phyloP scores from a whole-genome alignment of 2,113 vertebrate species.

The Scalopus aquaticus region DNA sequence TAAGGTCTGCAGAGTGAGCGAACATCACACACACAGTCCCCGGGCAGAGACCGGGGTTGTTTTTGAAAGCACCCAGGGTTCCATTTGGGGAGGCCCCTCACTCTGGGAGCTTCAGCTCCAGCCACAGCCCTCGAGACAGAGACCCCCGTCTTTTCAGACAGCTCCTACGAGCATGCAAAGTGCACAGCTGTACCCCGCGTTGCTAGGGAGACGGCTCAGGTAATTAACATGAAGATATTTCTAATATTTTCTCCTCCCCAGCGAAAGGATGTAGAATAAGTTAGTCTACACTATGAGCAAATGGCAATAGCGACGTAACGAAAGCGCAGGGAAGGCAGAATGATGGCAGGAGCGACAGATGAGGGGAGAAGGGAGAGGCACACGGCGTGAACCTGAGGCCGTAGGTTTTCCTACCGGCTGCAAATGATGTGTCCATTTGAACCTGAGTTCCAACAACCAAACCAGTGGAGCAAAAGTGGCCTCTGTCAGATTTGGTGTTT shows the following conservation, averaged over 20 bases:
- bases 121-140: background rate
- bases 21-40: background rate
- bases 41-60: background rate
- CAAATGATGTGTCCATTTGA: accelerated
- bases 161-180: background rate
- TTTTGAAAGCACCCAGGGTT: background rate
- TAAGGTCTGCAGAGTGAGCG: background rate
- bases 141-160: background rate
- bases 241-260: background rate
- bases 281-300: background rate
- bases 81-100: background rate
- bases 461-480: background rate
- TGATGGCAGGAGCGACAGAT: accelerated
- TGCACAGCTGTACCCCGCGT: accelerated
- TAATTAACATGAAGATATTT: background rate
- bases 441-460: background rate
- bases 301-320: background rate
- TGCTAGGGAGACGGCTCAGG: background rate
- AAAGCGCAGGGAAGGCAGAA: background rate
- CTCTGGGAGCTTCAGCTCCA: background rate
- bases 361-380: background rate
- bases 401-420: accelerated
- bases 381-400: background rate
- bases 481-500: background rate
- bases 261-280: background rate